Evolutionary conservation across 1,140 invertebrate species (phyloP).

Genomic region (Phymorhynchus buccinoides): DNA sequence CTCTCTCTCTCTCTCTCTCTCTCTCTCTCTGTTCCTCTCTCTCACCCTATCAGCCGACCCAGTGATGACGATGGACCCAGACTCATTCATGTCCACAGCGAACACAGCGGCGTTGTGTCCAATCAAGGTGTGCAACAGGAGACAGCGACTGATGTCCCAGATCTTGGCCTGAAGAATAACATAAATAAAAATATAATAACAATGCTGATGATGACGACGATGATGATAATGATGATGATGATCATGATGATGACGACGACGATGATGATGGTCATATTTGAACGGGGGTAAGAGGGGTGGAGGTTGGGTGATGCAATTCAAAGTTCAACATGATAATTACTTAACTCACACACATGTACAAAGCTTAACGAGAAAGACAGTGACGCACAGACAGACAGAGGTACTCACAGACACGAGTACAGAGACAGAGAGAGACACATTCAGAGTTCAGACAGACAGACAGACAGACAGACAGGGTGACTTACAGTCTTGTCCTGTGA

Average conservation of each 20-base stretch:
- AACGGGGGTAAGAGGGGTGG: too few species aligned
- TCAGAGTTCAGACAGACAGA: neutral
- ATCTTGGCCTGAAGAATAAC: slow-evolving; percentile 68
- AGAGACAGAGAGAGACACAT: neutral
- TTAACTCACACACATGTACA: too few species aligned
- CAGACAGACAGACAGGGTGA: slow-evolving; percentile 1
- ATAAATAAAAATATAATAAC: too few species aligned
- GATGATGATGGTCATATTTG: too few species aligned
- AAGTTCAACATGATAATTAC: too few species aligned
- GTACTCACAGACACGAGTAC: neutral
- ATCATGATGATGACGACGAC: too few species aligned
- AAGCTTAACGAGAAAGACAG: too few species aligned
- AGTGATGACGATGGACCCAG: slow-evolving; percentile 62
- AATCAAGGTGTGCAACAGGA: slow-evolving; percentile 55
- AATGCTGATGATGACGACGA: too few species aligned
- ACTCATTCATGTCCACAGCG: slow-evolving; percentile 65
- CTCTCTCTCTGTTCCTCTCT: too few species aligned
- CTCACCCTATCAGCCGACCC: slow-evolving; percentile 69
- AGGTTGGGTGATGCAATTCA: too few species aligned
- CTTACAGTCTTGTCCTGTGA: slow-evolving; percentile 71
- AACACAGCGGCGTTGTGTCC: slow-evolving; percentile 69
- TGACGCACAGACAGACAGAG: neutral
- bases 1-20: too few species aligned
- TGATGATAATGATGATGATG: too few species aligned
- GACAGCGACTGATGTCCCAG: slow-evolving; percentile 68